These are phyloP conservation scores for Collichthys lucidus DNA, from an alignment of 2,113 vertebrate species.

Conservation along the genomic window DNA sequence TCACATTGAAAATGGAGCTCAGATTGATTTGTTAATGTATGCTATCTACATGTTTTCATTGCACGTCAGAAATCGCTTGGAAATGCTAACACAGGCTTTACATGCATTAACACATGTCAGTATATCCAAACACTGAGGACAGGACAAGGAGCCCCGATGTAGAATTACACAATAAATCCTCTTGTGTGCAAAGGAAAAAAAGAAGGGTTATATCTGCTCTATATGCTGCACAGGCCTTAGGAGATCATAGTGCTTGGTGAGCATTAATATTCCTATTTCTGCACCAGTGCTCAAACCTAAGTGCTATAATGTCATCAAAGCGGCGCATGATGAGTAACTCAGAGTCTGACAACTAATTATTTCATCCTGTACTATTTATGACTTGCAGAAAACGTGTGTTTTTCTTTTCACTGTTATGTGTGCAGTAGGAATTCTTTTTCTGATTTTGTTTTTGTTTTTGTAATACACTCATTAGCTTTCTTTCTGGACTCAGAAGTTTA, in stretches of 20 bases:
- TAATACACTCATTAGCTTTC: not conserved
- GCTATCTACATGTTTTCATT: slow-evolving; percentile 21
- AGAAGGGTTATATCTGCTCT: slow-evolving; percentile 55
- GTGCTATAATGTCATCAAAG: slow-evolving; percentile 43
- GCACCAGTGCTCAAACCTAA: slow-evolving; percentile 40
- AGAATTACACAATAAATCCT: slow-evolving; percentile 68
- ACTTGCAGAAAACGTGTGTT: too few species aligned
- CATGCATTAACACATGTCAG: slow-evolving; percentile 59
- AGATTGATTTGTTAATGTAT: slow-evolving; percentile 42
- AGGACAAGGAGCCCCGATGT: slow-evolving; percentile 57
- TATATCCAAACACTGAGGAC: slow-evolving; percentile 23
- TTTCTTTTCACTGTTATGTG: not conserved
- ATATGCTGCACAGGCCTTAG: slow-evolving; percentile 44
- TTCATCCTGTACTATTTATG: too few species aligned
- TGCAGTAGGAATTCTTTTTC: not conserved
- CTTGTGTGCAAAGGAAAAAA: slow-evolving; percentile 35
- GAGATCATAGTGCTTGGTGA: slow-evolving; percentile 49
- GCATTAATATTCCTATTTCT: slow-evolving; percentile 60
- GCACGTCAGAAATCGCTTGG: slow-evolving; percentile 13
- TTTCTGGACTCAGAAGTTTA: not conserved
- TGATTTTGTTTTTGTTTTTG: not conserved
- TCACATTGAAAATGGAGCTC: not conserved
- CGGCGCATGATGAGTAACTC: not conserved
- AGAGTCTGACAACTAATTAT: not conserved
- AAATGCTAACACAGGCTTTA: slow-evolving; percentile 56